These are phyloP conservation scores for Unio pictorum DNA, from an alignment of 2,888 invertebrate species.

Conservation along the genomic window DNA sequence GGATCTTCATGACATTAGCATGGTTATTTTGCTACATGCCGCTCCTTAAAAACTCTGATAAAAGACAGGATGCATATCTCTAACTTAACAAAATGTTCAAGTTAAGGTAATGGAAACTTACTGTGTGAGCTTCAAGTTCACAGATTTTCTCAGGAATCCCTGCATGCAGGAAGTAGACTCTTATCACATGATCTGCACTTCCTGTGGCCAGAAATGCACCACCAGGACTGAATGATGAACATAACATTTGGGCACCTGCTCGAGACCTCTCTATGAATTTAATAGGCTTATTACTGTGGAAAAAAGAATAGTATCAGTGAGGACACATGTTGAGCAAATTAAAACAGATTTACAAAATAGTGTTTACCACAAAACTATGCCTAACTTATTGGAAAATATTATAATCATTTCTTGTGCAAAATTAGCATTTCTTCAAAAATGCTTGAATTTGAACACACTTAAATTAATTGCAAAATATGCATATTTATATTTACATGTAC, in stretches of 20 bases:
- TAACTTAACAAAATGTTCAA: neutral
- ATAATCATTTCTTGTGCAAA: neutral
- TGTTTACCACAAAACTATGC: neutral
- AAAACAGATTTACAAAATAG: neutral
- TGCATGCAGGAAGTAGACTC: slow-evolving; percentile 87
- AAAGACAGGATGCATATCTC: neutral
- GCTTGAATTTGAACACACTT: too few species aligned
- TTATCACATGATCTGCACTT: slow-evolving; percentile 92
- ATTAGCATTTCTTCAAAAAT: neutral
- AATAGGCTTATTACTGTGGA: slow-evolving; percentile 84
- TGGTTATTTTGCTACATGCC: neutral
- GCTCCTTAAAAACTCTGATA: neutral
- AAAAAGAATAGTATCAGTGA: slow-evolving; percentile 3
- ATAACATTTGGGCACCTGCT: slow-evolving; percentile 96
- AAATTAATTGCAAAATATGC: too few species aligned
- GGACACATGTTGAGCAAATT: neutral
- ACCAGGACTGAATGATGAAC: slow-evolving; percentile 88
- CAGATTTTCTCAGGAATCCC: slow-evolving; percentile 84
- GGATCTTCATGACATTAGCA: neutral
- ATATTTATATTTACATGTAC: too few species aligned
- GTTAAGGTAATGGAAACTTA: slow-evolving; percentile 47
- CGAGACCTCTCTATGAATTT: slow-evolving; percentile 93
- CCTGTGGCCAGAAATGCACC: slow-evolving; percentile 94
- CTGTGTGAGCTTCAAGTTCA: slow-evolving; percentile 84
- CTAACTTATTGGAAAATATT: neutral